Conservation (phyloP, 2,888 invertebrate genomes). For the Hydraecia micacea region DNA sequence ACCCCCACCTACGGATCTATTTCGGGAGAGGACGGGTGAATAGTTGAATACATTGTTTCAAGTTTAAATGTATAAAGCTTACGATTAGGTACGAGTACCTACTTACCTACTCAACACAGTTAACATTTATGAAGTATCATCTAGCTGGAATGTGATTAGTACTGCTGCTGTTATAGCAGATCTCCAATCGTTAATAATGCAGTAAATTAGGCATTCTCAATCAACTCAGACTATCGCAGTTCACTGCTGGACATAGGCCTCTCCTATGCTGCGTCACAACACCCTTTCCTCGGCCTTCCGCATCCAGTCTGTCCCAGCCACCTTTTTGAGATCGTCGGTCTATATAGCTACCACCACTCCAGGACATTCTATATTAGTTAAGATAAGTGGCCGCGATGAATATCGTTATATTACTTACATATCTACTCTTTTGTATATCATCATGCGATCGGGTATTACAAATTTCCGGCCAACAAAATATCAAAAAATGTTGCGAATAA, state of each 20-base stretch:
- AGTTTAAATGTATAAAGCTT: neutral
- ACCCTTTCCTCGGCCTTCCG: neutral
- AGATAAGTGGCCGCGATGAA: neutral
- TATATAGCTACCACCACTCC: neutral
- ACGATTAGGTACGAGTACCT: neutral
- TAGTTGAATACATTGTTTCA: neutral
- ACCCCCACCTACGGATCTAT: neutral
- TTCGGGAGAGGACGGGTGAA: neutral
- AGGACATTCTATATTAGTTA: neutral
- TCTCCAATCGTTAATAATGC: neutral
- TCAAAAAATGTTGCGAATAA: conserved; percentile 32
- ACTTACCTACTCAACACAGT: neutral
- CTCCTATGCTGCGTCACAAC: no score
- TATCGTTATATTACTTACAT: neutral
- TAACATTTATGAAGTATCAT: neutral
- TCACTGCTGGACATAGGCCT: no score
- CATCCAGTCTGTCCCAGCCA: neutral
- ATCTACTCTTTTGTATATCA: conserved; percentile 10
- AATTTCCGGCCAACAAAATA: conserved; percentile 48
- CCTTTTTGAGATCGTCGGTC: neutral
- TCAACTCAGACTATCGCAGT: no score
- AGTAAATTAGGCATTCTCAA: neutral
- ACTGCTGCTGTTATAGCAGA: neutral
- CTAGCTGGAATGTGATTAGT: neutral
- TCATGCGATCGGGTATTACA: conserved; percentile 29